Conservation (phyloP, 2,888 invertebrate species). For the Nomada fabriciana region DNA sequence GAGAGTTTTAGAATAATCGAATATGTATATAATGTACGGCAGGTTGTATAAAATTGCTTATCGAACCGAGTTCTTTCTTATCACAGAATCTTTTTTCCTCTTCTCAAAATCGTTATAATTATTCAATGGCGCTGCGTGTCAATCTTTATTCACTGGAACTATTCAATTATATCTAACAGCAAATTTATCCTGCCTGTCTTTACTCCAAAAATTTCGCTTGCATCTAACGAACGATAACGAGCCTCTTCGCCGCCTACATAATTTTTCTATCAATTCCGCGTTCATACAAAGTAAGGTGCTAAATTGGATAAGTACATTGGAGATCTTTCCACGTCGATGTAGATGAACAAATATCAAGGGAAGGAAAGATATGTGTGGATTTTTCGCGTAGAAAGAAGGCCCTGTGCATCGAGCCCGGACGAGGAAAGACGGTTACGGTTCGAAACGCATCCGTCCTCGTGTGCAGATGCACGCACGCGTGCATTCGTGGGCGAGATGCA, state of each 20-base stretch:
- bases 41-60: too few relatives aligned
- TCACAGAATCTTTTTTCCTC: too few relatives aligned
- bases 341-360: neutral
- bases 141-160: too few relatives aligned
- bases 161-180: too few relatives aligned
- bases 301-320: neutral
- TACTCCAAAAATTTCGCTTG: too few relatives aligned
- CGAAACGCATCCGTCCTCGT: slow-evolving; percentile 67
- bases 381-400: slow-evolving; percentile 34
- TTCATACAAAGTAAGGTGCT: neutral
- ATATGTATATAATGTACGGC: too few relatives aligned
- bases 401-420: slow-evolving; percentile 32
- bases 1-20: too few relatives aligned
- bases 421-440: slow-evolving; percentile 69
- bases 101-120: too few relatives aligned
- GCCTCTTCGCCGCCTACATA: neutral
- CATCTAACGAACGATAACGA: neutral
- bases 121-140: too few relatives aligned
- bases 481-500: slow-evolving; percentile 59
- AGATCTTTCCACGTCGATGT: neutral
- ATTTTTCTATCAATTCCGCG: neutral
- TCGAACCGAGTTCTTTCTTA: too few relatives aligned
- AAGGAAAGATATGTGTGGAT: slow-evolving; percentile 16
- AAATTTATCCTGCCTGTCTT: too few relatives aligned
- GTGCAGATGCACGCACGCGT: slow-evolving; percentile 65